These are phyloP conservation scores for Apis dorsata DNA, from an alignment of 1,140 invertebrate genomes.

Conservation along the genomic window DNA sequence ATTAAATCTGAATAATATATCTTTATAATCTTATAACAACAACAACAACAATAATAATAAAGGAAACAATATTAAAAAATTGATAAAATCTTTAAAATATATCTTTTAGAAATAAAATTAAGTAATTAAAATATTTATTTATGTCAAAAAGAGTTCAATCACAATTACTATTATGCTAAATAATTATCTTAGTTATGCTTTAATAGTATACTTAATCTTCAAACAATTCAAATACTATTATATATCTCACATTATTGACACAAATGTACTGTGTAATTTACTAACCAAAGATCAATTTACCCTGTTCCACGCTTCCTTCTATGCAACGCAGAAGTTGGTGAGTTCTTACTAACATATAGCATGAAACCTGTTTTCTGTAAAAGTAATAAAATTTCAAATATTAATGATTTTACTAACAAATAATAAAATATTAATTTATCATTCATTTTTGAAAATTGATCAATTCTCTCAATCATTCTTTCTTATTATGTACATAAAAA, in stretches of 20 bases:
- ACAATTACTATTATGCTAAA: neutral
- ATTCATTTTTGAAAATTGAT: neutral
- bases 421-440: slow-evolving; percentile 14
- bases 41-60: too few relatives aligned
- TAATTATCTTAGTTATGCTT: slow-evolving; percentile 12
- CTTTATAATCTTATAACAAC: neutral
- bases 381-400: slow-evolving; percentile 14
- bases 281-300: slow-evolving; percentile 61
- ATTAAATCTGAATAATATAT: neutral
- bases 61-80: neutral
- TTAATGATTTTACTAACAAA: neutral
- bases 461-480: slow-evolving; percentile 27
- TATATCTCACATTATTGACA: slow-evolving; percentile 21
- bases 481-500: neutral
- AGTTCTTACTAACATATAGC: slow-evolving; percentile 58
- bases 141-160: slow-evolving; percentile 5
- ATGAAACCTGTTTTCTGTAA: neutral
- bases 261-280: slow-evolving; percentile 43
- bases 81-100: neutral
- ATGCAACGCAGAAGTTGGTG: slow-evolving; percentile 60
- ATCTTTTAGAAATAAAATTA: neutral
- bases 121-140: neutral
- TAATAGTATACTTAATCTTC: neutral
- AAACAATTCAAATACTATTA: slow-evolving; percentile 13
- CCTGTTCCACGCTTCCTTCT: slow-evolving; percentile 59